These are phyloP conservation scores for Noctua pronuba DNA, from an alignment of 2,888 invertebrate genomes.

Conservation along the genomic window DNA sequence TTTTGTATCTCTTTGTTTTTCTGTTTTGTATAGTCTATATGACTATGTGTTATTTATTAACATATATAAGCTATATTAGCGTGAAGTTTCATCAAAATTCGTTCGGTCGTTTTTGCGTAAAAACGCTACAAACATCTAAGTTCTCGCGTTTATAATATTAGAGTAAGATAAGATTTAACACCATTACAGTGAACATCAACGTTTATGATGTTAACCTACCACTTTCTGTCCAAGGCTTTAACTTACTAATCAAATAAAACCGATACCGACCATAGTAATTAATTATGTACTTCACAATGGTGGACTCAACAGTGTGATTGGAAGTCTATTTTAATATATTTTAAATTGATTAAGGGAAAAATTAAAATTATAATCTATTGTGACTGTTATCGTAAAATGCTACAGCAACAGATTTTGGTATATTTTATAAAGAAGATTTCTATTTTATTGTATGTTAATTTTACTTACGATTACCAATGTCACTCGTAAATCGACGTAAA, in stretches of 20 bases:
- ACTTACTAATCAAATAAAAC: background rate
- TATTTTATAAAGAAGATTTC: background rate
- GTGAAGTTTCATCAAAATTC: background rate
- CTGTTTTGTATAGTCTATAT: too few relatives aligned
- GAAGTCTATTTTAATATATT: background rate
- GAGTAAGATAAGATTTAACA: background rate
- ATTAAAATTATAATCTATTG: background rate
- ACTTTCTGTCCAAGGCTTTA: background rate
- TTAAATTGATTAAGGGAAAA: background rate
- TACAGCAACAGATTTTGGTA: background rate
- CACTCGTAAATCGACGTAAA: background rate
- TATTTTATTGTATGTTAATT: background rate
- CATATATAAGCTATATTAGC: background rate
- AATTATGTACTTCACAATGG: background rate
- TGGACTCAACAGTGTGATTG: background rate
- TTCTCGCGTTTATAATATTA: background rate
- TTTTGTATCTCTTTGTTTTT: too few relatives aligned
- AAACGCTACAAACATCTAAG: background rate
- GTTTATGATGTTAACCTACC: background rate
- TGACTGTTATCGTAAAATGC: background rate
- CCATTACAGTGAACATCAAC: background rate
- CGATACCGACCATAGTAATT: background rate
- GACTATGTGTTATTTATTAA: background rate
- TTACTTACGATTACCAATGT: conserved; percentile 3
- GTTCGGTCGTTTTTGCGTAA: background rate